Percentiles rank a stretch among this genome's conserved stretches.
phyloP scores from a whole-genome alignment of 2,888 invertebrate genomes.

The Cataglyphis cursor region DNA sequence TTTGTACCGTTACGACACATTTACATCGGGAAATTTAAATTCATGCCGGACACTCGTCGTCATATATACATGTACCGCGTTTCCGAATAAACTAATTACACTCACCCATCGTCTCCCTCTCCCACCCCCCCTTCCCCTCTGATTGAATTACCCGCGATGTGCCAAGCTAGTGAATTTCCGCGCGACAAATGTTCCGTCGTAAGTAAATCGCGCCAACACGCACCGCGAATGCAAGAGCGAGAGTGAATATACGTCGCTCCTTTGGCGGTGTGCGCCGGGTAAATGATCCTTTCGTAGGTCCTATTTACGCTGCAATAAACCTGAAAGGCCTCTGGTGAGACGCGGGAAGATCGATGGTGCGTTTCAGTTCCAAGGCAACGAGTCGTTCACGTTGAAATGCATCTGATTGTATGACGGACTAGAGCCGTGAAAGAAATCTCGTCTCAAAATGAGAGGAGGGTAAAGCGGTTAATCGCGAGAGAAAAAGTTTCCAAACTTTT shows the following conservation, averaged over 20 bases:
- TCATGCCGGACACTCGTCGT: slow-evolving; percentile 10
- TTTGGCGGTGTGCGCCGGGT: slow-evolving; percentile 22
- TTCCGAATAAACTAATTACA: slow-evolving; percentile 42
- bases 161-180: slow-evolving; percentile 3
- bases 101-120: not conserved
- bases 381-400: slow-evolving; percentile 14
- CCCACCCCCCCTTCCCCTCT: not conserved
- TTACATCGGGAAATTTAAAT: slow-evolving; percentile 40
- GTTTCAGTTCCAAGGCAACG: slow-evolving; percentile 1
- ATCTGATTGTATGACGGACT: slow-evolving; percentile 12
- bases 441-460: not conserved
- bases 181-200: slow-evolving; percentile 22
- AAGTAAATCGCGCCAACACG: slow-evolving; percentile 29
- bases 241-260: not conserved
- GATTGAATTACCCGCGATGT: slow-evolving; percentile 26
- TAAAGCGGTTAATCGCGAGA: slow-evolving; percentile 17
- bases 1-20: slow-evolving; percentile 35
- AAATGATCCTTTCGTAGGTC: slow-evolving; percentile 38
- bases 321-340: slow-evolving; percentile 37
- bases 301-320: slow-evolving; percentile 48
- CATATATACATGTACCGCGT: not conserved
- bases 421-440: not conserved
- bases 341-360: slow-evolving; percentile 37
- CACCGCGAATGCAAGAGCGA: not conserved
- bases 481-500: slow-evolving; percentile 15